Evolutionary conservation across 1,140 invertebrate species (phyloP).

Genomic region (Cecropterus lyciades): DNA sequence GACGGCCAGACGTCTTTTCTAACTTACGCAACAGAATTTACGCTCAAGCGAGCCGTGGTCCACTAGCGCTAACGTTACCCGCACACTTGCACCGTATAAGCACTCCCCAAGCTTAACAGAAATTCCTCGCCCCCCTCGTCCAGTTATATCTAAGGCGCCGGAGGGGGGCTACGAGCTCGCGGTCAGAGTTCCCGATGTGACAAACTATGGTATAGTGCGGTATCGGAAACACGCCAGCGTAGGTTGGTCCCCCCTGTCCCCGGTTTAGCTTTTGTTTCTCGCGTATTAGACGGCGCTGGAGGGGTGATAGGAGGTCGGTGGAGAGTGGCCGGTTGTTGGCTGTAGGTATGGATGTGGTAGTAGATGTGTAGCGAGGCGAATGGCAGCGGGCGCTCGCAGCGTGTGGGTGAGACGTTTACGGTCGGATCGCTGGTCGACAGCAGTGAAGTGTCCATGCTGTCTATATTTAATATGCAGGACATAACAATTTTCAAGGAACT

Average conservation of each 20-base stretch:
- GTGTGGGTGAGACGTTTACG: slow-evolving; percentile 83
- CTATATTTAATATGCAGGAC: slow-evolving; percentile 30
- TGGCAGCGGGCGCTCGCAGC: slow-evolving; percentile 74
- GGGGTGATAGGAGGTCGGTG: slow-evolving; percentile 44
- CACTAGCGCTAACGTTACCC: slow-evolving; percentile 73
- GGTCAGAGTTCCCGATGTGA: slow-evolving; percentile 77
- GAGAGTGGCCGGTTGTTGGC: slow-evolving; percentile 43
- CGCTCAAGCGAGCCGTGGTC: slow-evolving; percentile 78
- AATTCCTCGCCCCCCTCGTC: slow-evolving; percentile 50
- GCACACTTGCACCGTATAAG: slow-evolving; percentile 78
- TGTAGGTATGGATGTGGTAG: slow-evolving; percentile 62
- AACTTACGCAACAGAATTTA: slow-evolving; percentile 83
- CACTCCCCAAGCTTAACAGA: slow-evolving; percentile 45
- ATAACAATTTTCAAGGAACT: slow-evolving; percentile 27
- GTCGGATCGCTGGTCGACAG: slow-evolving; percentile 80
- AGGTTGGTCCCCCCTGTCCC: slow-evolving; percentile 48
- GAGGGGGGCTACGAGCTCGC: slow-evolving; percentile 61
- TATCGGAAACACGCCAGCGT: slow-evolving; percentile 63
- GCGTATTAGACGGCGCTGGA: slow-evolving; percentile 39
- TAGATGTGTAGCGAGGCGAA: slow-evolving; percentile 77
- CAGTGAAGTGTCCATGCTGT: slow-evolving; percentile 53
- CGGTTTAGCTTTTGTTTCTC: slow-evolving; percentile 13
- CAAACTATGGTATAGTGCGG: slow-evolving; percentile 80
- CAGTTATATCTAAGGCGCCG: slow-evolving; percentile 48
- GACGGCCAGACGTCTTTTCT: slow-evolving; percentile 76